A percentile compares a stretch with the other conserved stretches of the same genome.
Evolutionary conservation across 2,797 vertebrate genomes (phyloP).

Genomic region (Pipistrellus pygmaeus): DNA sequence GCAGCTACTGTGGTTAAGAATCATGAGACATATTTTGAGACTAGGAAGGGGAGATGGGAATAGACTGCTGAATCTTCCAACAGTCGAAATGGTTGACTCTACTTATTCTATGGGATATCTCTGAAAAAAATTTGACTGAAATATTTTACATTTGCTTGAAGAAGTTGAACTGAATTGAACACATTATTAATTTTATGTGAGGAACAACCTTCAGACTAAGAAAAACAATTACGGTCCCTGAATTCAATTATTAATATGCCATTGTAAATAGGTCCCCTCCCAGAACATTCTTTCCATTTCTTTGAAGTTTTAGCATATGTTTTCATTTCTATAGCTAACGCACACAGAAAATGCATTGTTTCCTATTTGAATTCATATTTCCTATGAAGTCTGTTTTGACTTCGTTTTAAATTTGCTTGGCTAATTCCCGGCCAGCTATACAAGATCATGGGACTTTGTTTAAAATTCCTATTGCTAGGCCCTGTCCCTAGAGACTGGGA

Average conservation of each 20-base stretch:
- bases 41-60: neutral
- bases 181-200: neutral
- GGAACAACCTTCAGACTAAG: neutral
- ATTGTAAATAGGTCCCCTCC: neutral
- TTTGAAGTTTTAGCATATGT: slow-evolving; percentile 38
- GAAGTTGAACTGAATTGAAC: neutral
- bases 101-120: neutral
- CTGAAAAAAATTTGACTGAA: neutral
- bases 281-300: slow-evolving; percentile 46
- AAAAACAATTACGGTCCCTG: neutral
- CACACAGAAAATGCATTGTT: slow-evolving; percentile 39
- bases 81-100: neutral
- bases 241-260: slow-evolving; percentile 15
- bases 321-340: slow-evolving; percentile 55
- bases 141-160: neutral
- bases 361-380: slow-evolving; percentile 40
- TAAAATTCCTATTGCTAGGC: neutral
- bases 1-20: neutral
- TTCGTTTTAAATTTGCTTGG: slow-evolving; percentile 42
- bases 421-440: neutral
- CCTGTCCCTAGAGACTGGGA: neutral
- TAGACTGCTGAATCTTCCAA: neutral
- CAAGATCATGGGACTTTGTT: neutral
- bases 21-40: neutral
- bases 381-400: slow-evolving; percentile 27